Conservation (phyloP, 2,797 vertebrate species). For the Helicolenus hilgendorfi region DNA sequence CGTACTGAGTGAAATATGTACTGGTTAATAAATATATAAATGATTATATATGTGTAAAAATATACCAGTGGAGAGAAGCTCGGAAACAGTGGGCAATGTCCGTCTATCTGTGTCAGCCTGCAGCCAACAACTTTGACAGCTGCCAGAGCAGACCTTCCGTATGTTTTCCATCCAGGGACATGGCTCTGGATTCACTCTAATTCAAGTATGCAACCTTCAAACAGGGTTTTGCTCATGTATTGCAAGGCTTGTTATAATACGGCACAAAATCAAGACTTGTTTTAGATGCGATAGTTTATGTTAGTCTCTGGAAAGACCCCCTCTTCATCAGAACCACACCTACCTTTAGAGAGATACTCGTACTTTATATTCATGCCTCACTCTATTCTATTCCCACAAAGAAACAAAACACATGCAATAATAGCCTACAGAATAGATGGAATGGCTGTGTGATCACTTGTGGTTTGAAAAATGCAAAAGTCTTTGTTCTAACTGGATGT, state of each 20-base stretch:
- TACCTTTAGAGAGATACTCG: not conserved
- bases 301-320: not conserved
- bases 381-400: not conserved
- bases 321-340: not conserved
- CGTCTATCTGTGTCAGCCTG: not conserved
- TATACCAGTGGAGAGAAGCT: not conserved
- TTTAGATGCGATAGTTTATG: not conserved
- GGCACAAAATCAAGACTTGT: not conserved
- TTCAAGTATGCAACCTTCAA: constrained; percentile 11
- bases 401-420: not conserved
- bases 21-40: constrained; percentile 28
- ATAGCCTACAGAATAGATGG: not conserved
- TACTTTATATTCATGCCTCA: not conserved
- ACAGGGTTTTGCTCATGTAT: not conserved
- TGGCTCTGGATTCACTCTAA: constrained; percentile 2
- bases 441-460: not conserved
- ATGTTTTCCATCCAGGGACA: constrained; percentile 24
- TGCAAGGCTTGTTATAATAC: not conserved
- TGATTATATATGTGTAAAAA: not conserved
- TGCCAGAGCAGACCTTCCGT: constrained; percentile 11
- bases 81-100: not conserved
- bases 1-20: constrained; percentile 42
- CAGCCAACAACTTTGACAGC: constrained; percentile 26
- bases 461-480: constrained; percentile 5
- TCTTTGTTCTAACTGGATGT: not conserved